Evolutionary conservation across 2,888 invertebrate genomes (phyloP).

Genomic region (Mesorhabditis sp.): DNA sequence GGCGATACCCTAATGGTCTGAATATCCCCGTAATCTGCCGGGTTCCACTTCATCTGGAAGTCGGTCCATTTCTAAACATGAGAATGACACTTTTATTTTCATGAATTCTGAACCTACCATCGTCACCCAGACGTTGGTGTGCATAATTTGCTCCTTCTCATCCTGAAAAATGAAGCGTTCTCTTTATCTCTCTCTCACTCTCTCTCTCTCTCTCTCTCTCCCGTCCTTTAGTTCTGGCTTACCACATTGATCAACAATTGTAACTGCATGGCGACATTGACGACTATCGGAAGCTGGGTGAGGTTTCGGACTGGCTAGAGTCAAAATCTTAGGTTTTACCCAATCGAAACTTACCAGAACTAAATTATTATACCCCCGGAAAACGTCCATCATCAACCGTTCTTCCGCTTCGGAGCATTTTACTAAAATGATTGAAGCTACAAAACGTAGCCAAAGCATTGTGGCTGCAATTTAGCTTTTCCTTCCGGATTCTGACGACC

Average conservation of each 20-base stretch:
- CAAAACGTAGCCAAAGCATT: too few relatives aligned
- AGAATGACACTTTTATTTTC: slow-evolving; percentile 11
- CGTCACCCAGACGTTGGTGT: slow-evolving; percentile 59
- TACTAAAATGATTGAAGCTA: slow-evolving; percentile 9
- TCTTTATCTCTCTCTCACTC: not conserved
- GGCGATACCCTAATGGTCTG: slow-evolving; percentile 57
- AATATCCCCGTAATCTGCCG: slow-evolving; percentile 61
- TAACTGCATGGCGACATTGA: slow-evolving; percentile 57
- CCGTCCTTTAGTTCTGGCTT: slow-evolving; percentile 7
- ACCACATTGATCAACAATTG: slow-evolving; percentile 63
- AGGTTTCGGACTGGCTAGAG: slow-evolving; percentile 61
- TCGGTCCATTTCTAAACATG: slow-evolving; percentile 50
- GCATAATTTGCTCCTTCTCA: slow-evolving; percentile 58
- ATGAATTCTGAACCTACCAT: slow-evolving; percentile 28
- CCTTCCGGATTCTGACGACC: too few relatives aligned
- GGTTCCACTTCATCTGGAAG: slow-evolving; percentile 62
- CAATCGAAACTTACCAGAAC: slow-evolving; percentile 52
- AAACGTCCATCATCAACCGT: slow-evolving; percentile 61
- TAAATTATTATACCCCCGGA: slow-evolving; percentile 62
- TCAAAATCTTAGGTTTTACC: slow-evolving; percentile 9
- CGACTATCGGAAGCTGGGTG: slow-evolving; percentile 52
- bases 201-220: not conserved
- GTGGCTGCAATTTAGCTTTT: too few relatives aligned
- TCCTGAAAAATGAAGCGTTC: slow-evolving; percentile 34
- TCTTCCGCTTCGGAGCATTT: slow-evolving; percentile 59